Evolutionary conservation across 53 echinoderm and acorn worm genomes (phyloP), one percentile per base, ranked within the genome.

Genomic region (Paelopatides confundens): DNA sequence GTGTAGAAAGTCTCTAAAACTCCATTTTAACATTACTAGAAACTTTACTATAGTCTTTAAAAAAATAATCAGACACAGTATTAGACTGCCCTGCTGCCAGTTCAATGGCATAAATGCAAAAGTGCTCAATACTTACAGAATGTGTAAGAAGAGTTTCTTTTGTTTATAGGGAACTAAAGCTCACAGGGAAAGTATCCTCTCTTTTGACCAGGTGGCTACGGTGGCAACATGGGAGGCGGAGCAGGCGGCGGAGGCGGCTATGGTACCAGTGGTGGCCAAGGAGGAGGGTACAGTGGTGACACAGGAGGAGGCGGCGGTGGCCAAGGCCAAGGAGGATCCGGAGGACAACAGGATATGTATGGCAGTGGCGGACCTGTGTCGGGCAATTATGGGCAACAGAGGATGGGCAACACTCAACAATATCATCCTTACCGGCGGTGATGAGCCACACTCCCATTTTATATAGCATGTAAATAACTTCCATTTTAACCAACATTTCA

Each of bases 291-390:
- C 15, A 17, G 63, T 10, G 63, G 63, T 18, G 24, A 8, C 7
- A 7, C 24, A 23, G 63, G 63, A 8, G 63, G 12, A 13, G 63
- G 63, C 15, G 63, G 24, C 7, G 63, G 63, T 13, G 63, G 63
- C 5, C 40, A 40, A 13, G 28, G 31, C 2, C 29, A 30, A 31
- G 67, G 32, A 33, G 30, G 31, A 31, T 31, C 5, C 1, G 68
- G 68, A 31, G 68, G 68, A 31, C 32, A 53, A 9, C 79, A 79
- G 32, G 79, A 79, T 21, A 79, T 79, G 79, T 79, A 79, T 47
- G 79, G 79, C 50, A 79, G 79, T 8, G 79, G 79, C n/a, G 79
- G 79, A 29, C 79, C 79, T 9, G 31, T 79, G 54, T 53, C 50
- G 3, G 79, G 79, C 30, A 79, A 79, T 48, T 79, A 79, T 52